Base-by-base conservation (phyloP, 2,888 invertebrate species). In the Dascillus cervinus region DNA sequence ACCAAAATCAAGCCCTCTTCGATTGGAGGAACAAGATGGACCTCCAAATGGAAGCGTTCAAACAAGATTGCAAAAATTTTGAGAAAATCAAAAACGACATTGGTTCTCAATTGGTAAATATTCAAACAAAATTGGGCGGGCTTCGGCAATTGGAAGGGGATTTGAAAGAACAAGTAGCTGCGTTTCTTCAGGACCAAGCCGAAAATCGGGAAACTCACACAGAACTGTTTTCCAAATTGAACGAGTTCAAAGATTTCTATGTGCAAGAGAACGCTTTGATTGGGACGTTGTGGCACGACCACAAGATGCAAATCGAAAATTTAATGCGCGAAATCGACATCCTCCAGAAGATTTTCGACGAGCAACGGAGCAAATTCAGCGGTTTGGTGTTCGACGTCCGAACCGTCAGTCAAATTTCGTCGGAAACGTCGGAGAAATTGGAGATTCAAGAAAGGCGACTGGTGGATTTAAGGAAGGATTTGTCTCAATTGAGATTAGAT, bases 1-100 rank as follows among this genome's bases (percentile, higher is more conserved):
- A 53, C 22, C 58, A 59, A 41, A 49, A 41, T 23, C 49, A 72
- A 69, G 65, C 69, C 41, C 42, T 71, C n/a, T 65, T 67, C 43
- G 66, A 71, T 42, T 73, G 72, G 63, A 71, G 69, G 55, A 53
- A 69, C 41, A 57, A 61, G 1, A 67, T 70, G 1, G 71, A 67
- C 40, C 62, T 67, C 62, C 55, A 70, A 29, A 52, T 72, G 31
- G 71, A 72, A 45, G 68, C 64, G 30, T 47, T 72, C 0, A 67
- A 69, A 22, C 67, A 65, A n/a, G 43, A 49, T 13, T 11, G 50
- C 3, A 27, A 35, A 3, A 17, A 22, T 3, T 31, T 43, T 3
- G 43, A 49, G 6, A 44, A 46, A 13, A 25, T 36, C 5, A 52
- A 45, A 29, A 46, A 41, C 11, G 52, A 56, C 17, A 40, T 36